Base-by-base conservation (phyloP, 2,797 vertebrate genomes). In the Falco berigora region DNA sequence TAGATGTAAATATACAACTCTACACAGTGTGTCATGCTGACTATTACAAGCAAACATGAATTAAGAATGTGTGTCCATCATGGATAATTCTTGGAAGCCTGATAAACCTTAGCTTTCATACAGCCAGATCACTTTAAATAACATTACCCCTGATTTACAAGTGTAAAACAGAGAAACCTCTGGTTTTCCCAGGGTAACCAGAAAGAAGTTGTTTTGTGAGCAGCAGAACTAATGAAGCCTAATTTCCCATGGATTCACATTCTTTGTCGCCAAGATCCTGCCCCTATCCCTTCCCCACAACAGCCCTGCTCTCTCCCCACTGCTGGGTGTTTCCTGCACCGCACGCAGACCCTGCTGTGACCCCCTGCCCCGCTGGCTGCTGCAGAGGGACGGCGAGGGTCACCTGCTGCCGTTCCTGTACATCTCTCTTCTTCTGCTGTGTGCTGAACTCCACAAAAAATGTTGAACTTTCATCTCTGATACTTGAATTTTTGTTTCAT, bases 211-310 rank as follows among this genome's bases (percentile, higher is more conserved):
- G 28, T 52, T 79, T 46, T 58, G 40, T 62, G 64, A 95, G 58
- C 58, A 93, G 90, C 85, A 94, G 90, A 95, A 91, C 72, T 90
- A 92, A 93, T 22, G n/a, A 88, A 74, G 53, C 34, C 38, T 64
- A 44, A 83, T 78, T 92, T 94, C 85, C 23, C 82, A 88, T 68
- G 84, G 84, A 91, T 91, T 93, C 40, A 67, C 64, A 23, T 69
- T 71, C 68, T 88, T 92, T 55, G 58, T 20, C 69, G 53, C 58
- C 36, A 63, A 53, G 68, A 63, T 36, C 72, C 84, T 79, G 17
- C 34, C 52, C 46, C 47, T 18, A 28, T 32, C 40, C 64, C n/a
- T 36, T 82, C 75, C 32, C 9, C 38, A 56, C 59, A 58, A 40
- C 5, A 56, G 9, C 30, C 50, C 23, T 2, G 4, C 27, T 86